Evolutionary conservation across 2,888 invertebrate genomes (phyloP), one percentile per base, ranked within the genome.

Genomic region (Malthinus seriepunctatus): DNA sequence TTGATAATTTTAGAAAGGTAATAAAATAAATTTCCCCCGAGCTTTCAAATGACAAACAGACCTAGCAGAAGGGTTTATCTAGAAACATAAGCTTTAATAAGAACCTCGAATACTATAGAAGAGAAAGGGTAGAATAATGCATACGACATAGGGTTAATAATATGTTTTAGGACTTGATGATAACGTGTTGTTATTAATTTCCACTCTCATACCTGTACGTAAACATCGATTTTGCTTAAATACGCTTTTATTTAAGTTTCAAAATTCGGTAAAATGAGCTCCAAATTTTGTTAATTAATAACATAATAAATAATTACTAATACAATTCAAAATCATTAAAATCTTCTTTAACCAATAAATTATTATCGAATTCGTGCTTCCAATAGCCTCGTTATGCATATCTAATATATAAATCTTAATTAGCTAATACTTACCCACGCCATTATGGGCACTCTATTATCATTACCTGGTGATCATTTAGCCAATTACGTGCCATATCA

Each of bases 401-500:
- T 75, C 74, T 71, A 69, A 68, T 70, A 71, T 68, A 69, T 71
- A 71, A 72, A 76, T 76, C 74, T 75, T 73, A 76, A 76, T 75
- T 75, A 74, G 71, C 65, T 66, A 67, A 71, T 73, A 71, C 72
- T 71, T 72, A 69, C 66, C 67, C 65, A 67, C 68, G 69, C 70
- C 70, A 71, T 74, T 72, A 72, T 67, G 66, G 71, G 63, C 71
- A 73, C 72, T 73, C 72, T 71, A 74, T 74, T 73, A 76, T 73
- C 73, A 71, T 73, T 72, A 71, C 66, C 64, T 67, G 65, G 65
- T 70, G 71, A 74, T 73, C 73, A 67, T 69, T 68, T 67, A 65
- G 67, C 67, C 69, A 69, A 69, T 70, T 69, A 72, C 68, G 70
- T 68, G 69, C 71, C 69, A 68, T 70, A 72, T 73, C 71, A 69